phyloP scores from a whole-genome alignment of 2,888 invertebrate species.

The Anodontia alba region DNA sequence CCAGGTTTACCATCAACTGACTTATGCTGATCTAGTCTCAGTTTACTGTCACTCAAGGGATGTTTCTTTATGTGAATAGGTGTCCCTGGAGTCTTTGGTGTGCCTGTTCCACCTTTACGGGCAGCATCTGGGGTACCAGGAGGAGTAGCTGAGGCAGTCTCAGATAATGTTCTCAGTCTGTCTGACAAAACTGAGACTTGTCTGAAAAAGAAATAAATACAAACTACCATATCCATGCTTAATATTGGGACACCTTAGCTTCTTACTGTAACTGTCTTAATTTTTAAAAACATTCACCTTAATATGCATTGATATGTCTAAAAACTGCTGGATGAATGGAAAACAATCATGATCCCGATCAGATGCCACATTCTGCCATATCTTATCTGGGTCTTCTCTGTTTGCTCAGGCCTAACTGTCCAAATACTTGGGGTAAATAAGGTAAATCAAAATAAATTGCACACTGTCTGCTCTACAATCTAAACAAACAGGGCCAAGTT shows the following conservation, averaged over 20 bases:
- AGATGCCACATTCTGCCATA: too few relatives aligned
- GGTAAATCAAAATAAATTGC: too few relatives aligned
- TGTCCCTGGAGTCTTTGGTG: conserved; percentile 4
- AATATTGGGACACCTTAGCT: too few relatives aligned
- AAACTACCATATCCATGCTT: conserved; percentile 2
- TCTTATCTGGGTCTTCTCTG: too few relatives aligned
- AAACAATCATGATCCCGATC: too few relatives aligned
- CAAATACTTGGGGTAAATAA: too few relatives aligned
- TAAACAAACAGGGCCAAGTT: too few relatives aligned
- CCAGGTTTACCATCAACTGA: background rate
- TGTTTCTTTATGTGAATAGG: conserved; percentile 5
- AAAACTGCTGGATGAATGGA: too few relatives aligned
- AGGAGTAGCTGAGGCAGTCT: conserved; percentile 45
- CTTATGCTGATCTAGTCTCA: conserved; percentile 25
- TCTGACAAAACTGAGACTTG: conserved; percentile 69
- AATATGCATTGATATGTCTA: too few relatives aligned
- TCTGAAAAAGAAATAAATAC: conserved; percentile 42
- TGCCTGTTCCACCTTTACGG: background rate
- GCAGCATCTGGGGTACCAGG: conserved; percentile 48
- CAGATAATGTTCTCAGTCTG: conserved; percentile 59
- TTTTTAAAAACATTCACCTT: background rate
- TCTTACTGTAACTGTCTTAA: background rate
- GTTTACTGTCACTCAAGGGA: conserved; percentile 2
- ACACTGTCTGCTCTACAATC: too few relatives aligned
- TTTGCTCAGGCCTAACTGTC: too few relatives aligned